Conservation (phyloP, 2,113 vertebrate genomes). For the Crocuta crocuta region DNA sequence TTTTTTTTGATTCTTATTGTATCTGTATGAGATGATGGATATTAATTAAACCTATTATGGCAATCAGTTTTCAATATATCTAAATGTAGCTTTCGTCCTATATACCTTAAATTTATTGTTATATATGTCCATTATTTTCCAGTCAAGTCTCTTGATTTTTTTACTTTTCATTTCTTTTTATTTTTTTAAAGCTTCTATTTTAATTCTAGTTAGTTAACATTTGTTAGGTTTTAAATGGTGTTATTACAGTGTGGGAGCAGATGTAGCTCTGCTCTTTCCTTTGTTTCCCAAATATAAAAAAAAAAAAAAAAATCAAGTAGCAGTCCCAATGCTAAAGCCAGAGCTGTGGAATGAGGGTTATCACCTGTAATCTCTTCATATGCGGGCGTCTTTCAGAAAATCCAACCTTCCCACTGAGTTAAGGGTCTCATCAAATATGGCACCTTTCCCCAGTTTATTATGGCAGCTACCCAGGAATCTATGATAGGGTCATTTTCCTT, state of each 20-base stretch:
- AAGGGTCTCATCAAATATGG: background rate
- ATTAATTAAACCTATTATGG: background rate
- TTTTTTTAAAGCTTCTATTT: background rate
- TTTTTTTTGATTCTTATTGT: background rate
- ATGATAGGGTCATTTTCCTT: conserved; percentile 47
- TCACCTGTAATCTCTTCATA: background rate
- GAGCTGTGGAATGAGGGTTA: background rate
- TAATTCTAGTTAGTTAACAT: background rate
- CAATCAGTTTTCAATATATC: background rate
- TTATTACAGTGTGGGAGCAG: background rate
- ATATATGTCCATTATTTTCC: background rate
- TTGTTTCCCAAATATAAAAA: background rate
- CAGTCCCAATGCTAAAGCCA: background rate
- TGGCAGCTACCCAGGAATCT: background rate
- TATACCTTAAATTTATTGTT: background rate
- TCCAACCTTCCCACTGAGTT: background rate
- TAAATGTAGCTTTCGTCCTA: background rate
- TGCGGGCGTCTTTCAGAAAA: conserved; percentile 25
- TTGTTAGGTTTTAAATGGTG: background rate
- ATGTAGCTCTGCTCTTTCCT: background rate
- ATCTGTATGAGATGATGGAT: background rate
- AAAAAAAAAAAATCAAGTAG: background rate
- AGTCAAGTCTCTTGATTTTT: background rate
- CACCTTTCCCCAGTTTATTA: background rate
- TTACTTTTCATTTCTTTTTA: background rate